Evolutionary conservation across 2,797 vertebrate species (phyloP), one percentile per base, ranked within the genome.

Genomic region (Ambastaia sidthimunki): DNA sequence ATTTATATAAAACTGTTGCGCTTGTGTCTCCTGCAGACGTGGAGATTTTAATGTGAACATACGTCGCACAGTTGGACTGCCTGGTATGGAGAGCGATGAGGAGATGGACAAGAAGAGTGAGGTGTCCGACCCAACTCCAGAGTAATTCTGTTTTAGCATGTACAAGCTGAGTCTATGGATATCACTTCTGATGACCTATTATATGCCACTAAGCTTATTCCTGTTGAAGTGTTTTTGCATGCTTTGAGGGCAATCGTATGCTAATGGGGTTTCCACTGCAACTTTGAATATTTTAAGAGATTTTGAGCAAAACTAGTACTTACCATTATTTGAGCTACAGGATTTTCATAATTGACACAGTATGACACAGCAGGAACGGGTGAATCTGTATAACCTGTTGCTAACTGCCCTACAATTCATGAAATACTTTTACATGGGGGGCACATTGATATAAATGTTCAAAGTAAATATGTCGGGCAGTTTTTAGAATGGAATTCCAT

Each of bases 1-100:
- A 16, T 21, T 47, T n/a, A 48, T 16, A 19, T 2, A 28, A 28
- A n/a, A 28, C 37, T 1, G 11, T 18, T 11, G 1, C 48, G 4
- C n/a, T 23, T 31, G 16, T 11, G 15, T 71, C 21, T 18, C 78
- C 72, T 80, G 0, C 77, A 94, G 94, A 77, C 93, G 92, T n/a
- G 92, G 88, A 15, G 93, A 94, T 16, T 7, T 90, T 19, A 81
- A 90, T 44, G 85, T 89, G 28, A 93, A 87, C 16, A 47, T 90
- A 15, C 87, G 90, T 0, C 90, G 90, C 3, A 28, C 48, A 15
- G 0, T 82, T 21, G 87, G 68, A 48, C 93, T 93, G 76, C 5
- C 84, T 0, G 92, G 90, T 15, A 10, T 83, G 78, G 93, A 94
- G 3, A 92, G 92, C 0, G 94, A 94, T 0, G 93, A 94, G 47